These are phyloP conservation scores for Caradrina clavipalpis DNA, from an alignment of 2,888 invertebrate genomes.

Conservation along the genomic window DNA sequence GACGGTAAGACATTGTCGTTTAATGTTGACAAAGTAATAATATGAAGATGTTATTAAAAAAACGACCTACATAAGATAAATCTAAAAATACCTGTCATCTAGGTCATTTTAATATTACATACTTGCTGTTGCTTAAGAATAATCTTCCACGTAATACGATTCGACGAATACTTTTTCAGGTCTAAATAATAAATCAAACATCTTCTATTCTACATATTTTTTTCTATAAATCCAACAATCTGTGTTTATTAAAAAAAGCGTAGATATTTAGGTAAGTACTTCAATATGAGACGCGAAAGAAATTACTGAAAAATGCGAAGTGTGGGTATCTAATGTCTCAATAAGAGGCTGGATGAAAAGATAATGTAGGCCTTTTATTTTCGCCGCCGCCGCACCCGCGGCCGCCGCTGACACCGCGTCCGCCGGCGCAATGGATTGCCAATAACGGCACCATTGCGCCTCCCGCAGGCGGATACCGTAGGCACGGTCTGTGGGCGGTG, in stretches of 20 bases:
- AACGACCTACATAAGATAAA: background rate
- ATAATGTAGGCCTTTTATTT: too few species aligned
- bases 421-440: too few species aligned
- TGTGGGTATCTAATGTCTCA: constrained; percentile 6
- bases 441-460: too few species aligned
- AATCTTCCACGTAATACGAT: constrained; percentile 18
- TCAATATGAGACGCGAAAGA: background rate
- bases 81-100: constrained; percentile 34
- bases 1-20: too few species aligned
- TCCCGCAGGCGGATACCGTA: too few species aligned
- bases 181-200: constrained; percentile 3
- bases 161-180: constrained; percentile 20
- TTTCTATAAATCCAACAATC: constrained; percentile 11
- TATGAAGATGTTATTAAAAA: background rate
- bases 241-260: constrained; percentile 5
- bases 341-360: constrained; percentile 14
- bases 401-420: too few species aligned
- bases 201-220: constrained; percentile 6
- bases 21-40: background rate
- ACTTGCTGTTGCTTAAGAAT: background rate
- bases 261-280: background rate
- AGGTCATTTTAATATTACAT: constrained; percentile 15
- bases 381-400: too few species aligned
- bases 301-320: background rate
- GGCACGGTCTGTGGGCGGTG: too few species aligned